Conservation (phyloP, 2,888 invertebrate genomes). For the Mimas tiliae region DNA sequence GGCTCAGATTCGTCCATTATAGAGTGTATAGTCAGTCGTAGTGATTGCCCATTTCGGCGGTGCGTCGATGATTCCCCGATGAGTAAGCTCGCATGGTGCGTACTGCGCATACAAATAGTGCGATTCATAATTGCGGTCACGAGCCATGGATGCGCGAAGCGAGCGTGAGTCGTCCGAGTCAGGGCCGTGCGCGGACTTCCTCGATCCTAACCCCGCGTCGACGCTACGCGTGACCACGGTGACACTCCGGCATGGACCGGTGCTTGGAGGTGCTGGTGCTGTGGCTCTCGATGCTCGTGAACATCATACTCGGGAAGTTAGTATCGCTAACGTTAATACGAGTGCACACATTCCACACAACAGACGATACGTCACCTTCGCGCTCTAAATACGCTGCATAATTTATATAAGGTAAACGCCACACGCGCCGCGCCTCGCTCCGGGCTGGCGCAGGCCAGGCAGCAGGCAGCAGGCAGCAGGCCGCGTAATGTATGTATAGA, state of each 20-base stretch:
- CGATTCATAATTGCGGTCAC: slow-evolving; percentile 43
- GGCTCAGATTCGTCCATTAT: neutral
- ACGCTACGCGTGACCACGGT: neutral
- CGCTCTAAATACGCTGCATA: slow-evolving; percentile 15
- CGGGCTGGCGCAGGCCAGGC: neutral
- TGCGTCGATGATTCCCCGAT: neutral
- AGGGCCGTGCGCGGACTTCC: slow-evolving; percentile 9
- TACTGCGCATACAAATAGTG: slow-evolving; percentile 40
- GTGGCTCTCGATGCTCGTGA: slow-evolving; percentile 54
- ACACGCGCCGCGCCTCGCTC: neutral
- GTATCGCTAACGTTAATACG: slow-evolving; percentile 35
- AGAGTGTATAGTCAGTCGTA: too few species aligned
- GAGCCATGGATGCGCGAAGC: slow-evolving; percentile 39
- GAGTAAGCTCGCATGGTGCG: slow-evolving; percentile 32
- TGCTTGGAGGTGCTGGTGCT: slow-evolving; percentile 54
- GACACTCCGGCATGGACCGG: slow-evolving; percentile 40
- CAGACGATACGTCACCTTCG: slow-evolving; percentile 18
- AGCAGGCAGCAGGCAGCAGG: too few species aligned
- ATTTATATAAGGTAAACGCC: neutral
- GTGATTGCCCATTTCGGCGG: neutral
- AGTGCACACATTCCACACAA: slow-evolving; percentile 14
- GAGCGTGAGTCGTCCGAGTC: slow-evolving; percentile 2
- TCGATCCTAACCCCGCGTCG: neutral
- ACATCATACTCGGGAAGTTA: slow-evolving; percentile 57
- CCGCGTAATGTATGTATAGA: too few species aligned